These are phyloP conservation scores for Nothoprocta pentlandii DNA, from an alignment of 2,113 vertebrate genomes.

Conservation along the genomic window DNA sequence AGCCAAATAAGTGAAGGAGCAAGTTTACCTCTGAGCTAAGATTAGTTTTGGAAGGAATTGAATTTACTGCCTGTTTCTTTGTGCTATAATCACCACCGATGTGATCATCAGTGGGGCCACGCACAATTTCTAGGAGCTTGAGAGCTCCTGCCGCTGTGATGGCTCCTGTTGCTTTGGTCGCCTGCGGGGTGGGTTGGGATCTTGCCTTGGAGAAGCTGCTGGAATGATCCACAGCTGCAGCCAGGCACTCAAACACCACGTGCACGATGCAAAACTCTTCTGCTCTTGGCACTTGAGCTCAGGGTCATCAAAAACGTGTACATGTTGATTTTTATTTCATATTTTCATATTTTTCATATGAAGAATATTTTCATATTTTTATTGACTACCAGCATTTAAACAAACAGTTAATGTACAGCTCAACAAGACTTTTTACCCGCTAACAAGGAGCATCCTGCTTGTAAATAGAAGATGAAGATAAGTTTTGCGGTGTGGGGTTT, in stretches of 20 bases:
- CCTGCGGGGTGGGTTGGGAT: no score
- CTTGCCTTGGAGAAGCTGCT: background rate
- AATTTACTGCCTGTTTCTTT: background rate
- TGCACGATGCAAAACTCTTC: background rate
- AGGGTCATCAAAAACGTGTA: background rate
- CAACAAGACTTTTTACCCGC: background rate
- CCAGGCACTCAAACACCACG: background rate
- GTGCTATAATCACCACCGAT: background rate
- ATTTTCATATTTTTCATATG: background rate
- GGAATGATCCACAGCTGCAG: background rate
- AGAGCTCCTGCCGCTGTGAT: no score
- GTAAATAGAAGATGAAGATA: background rate
- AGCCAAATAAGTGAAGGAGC: background rate
- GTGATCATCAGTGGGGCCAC: rapidly evolving
- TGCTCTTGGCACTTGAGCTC: background rate
- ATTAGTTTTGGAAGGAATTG: background rate
- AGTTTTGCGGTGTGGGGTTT: background rate
- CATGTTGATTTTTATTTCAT: background rate
- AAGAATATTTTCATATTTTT: background rate
- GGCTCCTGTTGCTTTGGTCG: no score
- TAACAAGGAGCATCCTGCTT: background rate
- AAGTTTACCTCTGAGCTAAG: background rate
- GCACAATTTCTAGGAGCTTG: background rate
- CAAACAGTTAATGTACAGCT: background rate
- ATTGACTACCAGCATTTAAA: background rate